Percentiles rank a stretch among this genome's conserved stretches.
Evolutionary conservation across 2,113 vertebrate species (phyloP).

Genomic region (Balaenoptera acutorostrata): DNA sequence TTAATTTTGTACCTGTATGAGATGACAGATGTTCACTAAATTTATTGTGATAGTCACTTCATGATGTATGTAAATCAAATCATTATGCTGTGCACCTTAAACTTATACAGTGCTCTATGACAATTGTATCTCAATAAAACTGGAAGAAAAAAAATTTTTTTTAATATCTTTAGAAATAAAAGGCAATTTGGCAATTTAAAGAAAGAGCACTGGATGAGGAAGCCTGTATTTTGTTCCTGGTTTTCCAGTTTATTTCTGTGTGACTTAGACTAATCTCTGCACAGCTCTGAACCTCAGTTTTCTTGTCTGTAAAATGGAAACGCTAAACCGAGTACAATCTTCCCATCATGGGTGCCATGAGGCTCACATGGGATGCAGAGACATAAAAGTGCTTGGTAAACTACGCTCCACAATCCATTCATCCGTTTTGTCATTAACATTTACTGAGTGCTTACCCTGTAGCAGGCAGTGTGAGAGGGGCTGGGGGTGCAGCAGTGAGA

Average conservation of each 20-base stretch:
- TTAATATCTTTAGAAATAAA: neutral
- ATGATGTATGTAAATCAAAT: neutral
- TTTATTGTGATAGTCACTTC: neutral
- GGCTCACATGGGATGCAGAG: neutral
- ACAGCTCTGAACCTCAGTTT: neutral
- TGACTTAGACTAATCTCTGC: neutral
- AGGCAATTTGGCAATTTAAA: neutral
- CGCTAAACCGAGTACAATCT: neutral
- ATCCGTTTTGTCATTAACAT: neutral
- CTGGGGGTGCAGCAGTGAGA: neutral
- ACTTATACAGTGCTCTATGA: neutral
- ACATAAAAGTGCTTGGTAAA: neutral
- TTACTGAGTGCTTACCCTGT: neutral
- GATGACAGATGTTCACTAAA: neutral
- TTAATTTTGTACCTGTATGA: neutral
- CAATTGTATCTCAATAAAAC: neutral
- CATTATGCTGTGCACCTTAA: neutral
- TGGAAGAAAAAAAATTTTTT: neutral
- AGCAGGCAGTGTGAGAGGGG: neutral
- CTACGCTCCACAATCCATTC: neutral
- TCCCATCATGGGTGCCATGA: neutral
- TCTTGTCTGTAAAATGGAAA: neutral
- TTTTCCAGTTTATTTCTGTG: neutral
- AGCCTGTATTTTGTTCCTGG: neutral
- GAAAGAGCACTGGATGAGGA: neutral